These are phyloP conservation scores for Hyperoodon ampullatus DNA, from an alignment of 2,113 vertebrate genomes.

Conservation along the genomic window DNA sequence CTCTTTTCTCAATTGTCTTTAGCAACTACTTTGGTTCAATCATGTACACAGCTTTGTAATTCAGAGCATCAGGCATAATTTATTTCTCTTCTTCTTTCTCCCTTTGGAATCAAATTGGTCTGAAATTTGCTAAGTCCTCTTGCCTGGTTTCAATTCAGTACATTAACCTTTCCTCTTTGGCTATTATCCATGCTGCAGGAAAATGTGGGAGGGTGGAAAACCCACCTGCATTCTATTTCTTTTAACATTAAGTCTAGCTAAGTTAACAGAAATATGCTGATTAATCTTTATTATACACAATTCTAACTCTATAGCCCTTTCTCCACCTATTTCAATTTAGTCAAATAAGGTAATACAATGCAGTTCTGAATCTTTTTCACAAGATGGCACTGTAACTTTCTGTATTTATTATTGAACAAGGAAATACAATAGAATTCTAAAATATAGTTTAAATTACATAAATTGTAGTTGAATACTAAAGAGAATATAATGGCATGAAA, in stretches of 20 bases:
- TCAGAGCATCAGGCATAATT: neutral
- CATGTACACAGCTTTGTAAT: neutral
- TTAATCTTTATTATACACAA: slow-evolving; percentile 29
- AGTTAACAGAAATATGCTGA: slow-evolving; percentile 8
- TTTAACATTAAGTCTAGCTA: slow-evolving; percentile 31
- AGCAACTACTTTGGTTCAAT: neutral
- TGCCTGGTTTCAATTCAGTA: neutral
- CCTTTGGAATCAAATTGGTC: neutral
- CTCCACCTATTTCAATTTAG: neutral
- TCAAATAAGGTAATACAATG: slow-evolving; percentile 11
- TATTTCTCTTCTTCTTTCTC: neutral
- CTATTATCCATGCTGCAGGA: slow-evolving; percentile 27
- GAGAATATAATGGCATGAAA: slow-evolving; percentile 75
- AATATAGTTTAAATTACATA: slow-evolving; percentile 75
- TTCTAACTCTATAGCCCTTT: neutral
- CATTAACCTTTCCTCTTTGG: slow-evolving; percentile 4
- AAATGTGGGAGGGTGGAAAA: neutral
- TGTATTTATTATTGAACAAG: slow-evolving; percentile 69
- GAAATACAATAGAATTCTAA: slow-evolving; percentile 72
- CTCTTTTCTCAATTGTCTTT: neutral
- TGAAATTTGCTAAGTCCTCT: slow-evolving; percentile 27
- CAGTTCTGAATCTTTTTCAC: slow-evolving; percentile 70
- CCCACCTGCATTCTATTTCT: neutral
- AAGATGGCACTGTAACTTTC: slow-evolving; percentile 84
- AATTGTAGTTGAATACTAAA: slow-evolving; percentile 74